A percentile compares a stretch with the other conserved stretches of the same genome.
Evolutionary conservation across 2,113 vertebrate genomes (phyloP).

Genomic region (Stegostoma tigrinum): DNA sequence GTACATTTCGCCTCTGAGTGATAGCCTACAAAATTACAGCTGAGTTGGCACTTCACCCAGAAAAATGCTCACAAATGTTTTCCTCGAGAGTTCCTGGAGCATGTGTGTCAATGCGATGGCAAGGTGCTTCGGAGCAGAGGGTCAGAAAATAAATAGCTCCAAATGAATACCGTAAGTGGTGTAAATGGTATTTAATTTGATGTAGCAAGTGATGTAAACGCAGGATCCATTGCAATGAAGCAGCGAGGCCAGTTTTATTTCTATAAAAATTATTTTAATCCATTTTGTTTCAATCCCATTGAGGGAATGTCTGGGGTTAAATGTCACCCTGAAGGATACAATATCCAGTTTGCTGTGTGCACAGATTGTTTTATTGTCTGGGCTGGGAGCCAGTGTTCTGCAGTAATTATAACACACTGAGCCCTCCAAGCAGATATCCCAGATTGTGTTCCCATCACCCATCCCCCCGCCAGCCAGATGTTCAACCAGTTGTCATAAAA

Average conservation of each 20-base stretch:
- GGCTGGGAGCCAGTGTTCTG: neutral
- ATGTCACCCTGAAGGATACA: neutral
- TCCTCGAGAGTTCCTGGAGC: neutral
- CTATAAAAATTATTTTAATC: neutral
- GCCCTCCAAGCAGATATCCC: neutral
- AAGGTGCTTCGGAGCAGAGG: neutral
- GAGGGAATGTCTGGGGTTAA: neutral
- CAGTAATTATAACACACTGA: neutral
- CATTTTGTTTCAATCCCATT: neutral
- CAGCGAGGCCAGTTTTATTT: neutral
- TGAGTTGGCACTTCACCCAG: neutral
- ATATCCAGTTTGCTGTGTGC: neutral
- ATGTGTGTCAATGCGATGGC: neutral
- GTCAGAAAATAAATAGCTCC: neutral
- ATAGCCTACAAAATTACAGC: neutral
- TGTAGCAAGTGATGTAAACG: neutral
- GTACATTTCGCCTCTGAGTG: neutral
- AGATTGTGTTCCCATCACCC: neutral
- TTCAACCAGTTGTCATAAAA: neutral
- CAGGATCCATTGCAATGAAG: neutral
- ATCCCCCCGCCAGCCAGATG: conserved; percentile 15
- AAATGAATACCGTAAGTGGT: neutral
- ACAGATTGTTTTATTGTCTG: neutral
- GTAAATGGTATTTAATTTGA: neutral
- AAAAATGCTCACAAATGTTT: neutral